These are phyloP conservation scores for Salpingus planirostris DNA, from an alignment of 2,888 invertebrate species.

Conservation along the genomic window DNA sequence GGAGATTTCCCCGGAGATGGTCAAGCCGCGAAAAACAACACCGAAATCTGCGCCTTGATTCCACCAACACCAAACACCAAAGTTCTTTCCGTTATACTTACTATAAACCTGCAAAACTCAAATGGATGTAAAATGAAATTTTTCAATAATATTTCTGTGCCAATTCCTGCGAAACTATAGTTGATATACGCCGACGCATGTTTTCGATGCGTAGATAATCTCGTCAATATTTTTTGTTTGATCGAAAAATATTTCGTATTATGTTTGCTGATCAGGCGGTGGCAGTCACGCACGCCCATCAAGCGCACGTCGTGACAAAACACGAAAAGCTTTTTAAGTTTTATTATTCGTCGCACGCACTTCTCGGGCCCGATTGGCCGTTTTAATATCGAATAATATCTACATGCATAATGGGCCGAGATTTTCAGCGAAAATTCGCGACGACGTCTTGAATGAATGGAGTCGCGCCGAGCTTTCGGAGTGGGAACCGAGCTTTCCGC, in stretches of 20 bases:
- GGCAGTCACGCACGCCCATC: conserved; percentile 29
- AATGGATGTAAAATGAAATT: too few species aligned
- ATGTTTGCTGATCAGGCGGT: conserved; percentile 22
- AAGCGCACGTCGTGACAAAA: conserved; percentile 28
- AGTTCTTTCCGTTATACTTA: too few species aligned
- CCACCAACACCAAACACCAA: too few species aligned
- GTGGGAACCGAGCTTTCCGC: too few species aligned
- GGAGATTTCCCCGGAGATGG: conserved; percentile 32
- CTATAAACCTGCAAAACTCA: too few species aligned
- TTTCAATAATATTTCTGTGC: too few species aligned
- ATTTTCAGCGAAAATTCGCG: too few species aligned
- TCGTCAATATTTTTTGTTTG: conserved; percentile 27
- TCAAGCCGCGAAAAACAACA: conserved; percentile 28
- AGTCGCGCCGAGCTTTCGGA: too few species aligned
- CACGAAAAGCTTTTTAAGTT: conserved; percentile 36
- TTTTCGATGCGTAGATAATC: conserved; percentile 14
- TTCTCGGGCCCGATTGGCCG: conserved; percentile 30
- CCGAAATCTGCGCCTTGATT: conserved; percentile 26
- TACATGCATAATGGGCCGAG: too few species aligned
- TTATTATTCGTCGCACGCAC: conserved; percentile 34
- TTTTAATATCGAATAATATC: conserved; percentile 31
- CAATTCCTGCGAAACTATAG: too few species aligned
- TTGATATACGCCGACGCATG: too few species aligned
- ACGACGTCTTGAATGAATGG: too few species aligned
- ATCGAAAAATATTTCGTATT: conserved; percentile 25